phyloP scores from a whole-genome alignment of 30 jellyfish, hydroid and myxozoan species.

The Catostylus mosaicus region DNA sequence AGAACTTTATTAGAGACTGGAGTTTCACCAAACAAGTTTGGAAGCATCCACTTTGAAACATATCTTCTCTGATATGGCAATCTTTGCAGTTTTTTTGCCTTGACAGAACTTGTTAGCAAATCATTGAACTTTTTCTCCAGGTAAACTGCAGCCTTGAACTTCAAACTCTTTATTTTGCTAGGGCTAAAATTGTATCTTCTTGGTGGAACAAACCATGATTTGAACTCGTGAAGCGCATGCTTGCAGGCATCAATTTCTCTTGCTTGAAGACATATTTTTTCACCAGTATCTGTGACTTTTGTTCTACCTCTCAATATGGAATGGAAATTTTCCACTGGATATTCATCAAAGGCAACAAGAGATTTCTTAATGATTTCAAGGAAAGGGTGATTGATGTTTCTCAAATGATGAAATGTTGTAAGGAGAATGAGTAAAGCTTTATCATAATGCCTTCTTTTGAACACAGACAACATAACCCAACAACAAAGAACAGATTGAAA shows the following conservation, averaged over 20 bases:
- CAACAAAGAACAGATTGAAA: no score
- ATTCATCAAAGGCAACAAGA: conserved; percentile 45
- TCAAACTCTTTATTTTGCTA: conserved; percentile 7
- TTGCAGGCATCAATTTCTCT: conserved; percentile 49
- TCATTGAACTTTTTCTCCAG: conserved; percentile 13
- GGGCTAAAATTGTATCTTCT: conserved; percentile 48
- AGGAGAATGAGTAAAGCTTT: conserved; percentile 38
- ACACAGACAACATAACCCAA: conserved; percentile 45
- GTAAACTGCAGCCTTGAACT: conserved; percentile 18
- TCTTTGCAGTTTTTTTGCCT: conserved; percentile 25
- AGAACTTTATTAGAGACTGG: conserved; percentile 21
- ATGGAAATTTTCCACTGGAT: conserved; percentile 40
- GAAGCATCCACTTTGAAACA: conserved; percentile 26
- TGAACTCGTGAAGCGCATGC: conserved; percentile 39
- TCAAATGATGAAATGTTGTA: conserved; percentile 14
- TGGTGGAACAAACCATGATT: conserved; percentile 55
- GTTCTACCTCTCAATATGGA: conserved; percentile 43
- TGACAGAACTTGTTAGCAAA: conserved; percentile 5
- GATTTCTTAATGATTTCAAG: not conserved
- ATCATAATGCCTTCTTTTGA: conserved; percentile 36
- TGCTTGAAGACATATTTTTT: conserved; percentile 8
- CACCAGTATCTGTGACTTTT: conserved; percentile 27
- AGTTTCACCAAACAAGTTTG: conserved; percentile 25
- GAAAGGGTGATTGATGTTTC: conserved; percentile 9
- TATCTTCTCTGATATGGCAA: not conserved